phyloP scores from a whole-genome alignment of 2,797 vertebrate genomes.

The Darevskia mixta region DNA sequence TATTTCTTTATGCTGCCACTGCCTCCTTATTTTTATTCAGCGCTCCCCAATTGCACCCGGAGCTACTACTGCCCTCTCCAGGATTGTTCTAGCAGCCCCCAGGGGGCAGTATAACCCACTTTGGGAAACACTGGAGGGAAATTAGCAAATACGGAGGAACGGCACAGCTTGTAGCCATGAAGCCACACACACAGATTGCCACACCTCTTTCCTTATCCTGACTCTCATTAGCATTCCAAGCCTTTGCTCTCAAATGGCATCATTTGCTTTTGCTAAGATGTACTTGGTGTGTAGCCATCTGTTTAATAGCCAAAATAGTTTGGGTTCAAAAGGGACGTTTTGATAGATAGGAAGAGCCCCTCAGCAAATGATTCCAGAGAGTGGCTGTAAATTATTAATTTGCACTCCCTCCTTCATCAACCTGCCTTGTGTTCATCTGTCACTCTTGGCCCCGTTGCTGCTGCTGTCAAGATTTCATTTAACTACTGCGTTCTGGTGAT shows the following conservation, averaged over 20 bases:
- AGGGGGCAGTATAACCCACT: too few relatives aligned
- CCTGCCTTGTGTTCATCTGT: slow-evolving; percentile 51
- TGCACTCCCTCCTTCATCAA: slow-evolving; percentile 46
- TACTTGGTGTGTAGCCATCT: slow-evolving; percentile 51
- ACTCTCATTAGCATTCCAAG: slow-evolving; percentile 59
- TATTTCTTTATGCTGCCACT: too few relatives aligned
- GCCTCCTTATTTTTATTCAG: too few relatives aligned
- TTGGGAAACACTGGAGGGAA: too few relatives aligned
- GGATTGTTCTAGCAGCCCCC: too few relatives aligned
- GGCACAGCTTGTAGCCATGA: slow-evolving; percentile 13
- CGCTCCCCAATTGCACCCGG: too few relatives aligned
- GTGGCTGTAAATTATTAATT: slow-evolving; percentile 57
- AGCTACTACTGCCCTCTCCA: too few relatives aligned
- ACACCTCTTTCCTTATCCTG: slow-evolving; percentile 33
- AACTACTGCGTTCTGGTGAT: slow-evolving; percentile 31
- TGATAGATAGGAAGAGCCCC: slow-evolving; percentile 12
- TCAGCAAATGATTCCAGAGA: slow-evolving; percentile 37
- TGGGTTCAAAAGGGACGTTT: slow-evolving; percentile 49
- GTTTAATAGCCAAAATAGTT: slow-evolving; percentile 49
- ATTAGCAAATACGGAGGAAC: not conserved
- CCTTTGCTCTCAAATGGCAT: not conserved
- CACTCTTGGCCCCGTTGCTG: not conserved
- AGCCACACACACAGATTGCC: slow-evolving; percentile 11
- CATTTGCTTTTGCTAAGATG: slow-evolving; percentile 49
- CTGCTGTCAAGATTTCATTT: slow-evolving; percentile 38